Percentiles rank a stretch among this genome's conserved stretches.
These are phyloP conservation scores for Pseudomyrmex pallidus DNA, from an alignment of 1,140 invertebrate genomes.

Conservation along the genomic window DNA sequence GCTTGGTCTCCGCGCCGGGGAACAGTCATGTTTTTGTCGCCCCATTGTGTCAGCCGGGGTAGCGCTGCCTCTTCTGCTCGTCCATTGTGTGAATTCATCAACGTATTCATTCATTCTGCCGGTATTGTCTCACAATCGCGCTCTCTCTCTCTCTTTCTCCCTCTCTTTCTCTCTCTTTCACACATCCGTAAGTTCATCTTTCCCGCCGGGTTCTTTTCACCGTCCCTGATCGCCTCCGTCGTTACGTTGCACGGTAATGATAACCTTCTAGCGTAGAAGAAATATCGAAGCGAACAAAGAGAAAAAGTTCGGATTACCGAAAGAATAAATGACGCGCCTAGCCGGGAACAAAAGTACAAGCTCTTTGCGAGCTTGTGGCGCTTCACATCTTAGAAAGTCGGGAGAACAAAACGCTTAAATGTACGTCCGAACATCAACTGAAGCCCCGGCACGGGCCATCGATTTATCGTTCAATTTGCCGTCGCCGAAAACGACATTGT, in stretches of 20 bases:
- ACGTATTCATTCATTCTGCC: slow-evolving; percentile 83
- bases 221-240: slow-evolving; percentile 66
- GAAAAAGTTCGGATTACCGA: slow-evolving; percentile 21
- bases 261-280: slow-evolving; percentile 68
- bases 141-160: slow-evolving; percentile 68
- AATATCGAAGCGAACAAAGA: slow-evolving; percentile 47
- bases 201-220: slow-evolving; percentile 42
- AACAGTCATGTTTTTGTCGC: slow-evolving; percentile 82
- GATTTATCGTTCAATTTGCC: slow-evolving; percentile 56
- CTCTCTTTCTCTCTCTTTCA: slow-evolving; percentile 46
- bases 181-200: slow-evolving; percentile 11
- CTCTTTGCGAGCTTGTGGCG: slow-evolving; percentile 9
- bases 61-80: slow-evolving; percentile 74
- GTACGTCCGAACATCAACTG: slow-evolving; percentile 23
- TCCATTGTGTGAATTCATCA: slow-evolving; percentile 84
- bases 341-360: slow-evolving; percentile 21
- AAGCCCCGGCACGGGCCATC: slow-evolving; percentile 31
- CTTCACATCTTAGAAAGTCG: slow-evolving; percentile 30
- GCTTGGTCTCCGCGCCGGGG: slow-evolving; percentile 73
- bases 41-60: slow-evolving; percentile 79
- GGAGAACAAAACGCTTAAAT: slow-evolving; percentile 21
- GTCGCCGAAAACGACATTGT: slow-evolving; percentile 53
- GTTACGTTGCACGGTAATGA: slow-evolving; percentile 74
- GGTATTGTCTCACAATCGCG: slow-evolving; percentile 81
- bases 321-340: slow-evolving; percentile 47